Base-by-base conservation (phyloP, 2,113 vertebrate genomes). In the Chascanopsetta lugubris region DNA sequence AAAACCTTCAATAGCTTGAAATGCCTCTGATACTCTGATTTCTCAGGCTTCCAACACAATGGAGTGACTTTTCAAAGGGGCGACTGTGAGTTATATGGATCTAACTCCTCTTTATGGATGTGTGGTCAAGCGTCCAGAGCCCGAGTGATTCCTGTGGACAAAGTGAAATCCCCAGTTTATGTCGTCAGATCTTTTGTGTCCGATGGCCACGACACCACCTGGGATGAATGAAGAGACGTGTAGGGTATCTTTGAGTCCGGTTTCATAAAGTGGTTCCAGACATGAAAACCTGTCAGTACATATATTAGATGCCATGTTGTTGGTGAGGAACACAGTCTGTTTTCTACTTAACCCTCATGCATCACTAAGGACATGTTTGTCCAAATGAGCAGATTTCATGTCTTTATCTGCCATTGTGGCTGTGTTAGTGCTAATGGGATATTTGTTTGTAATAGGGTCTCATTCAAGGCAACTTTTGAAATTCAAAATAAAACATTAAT, bases 111-210 rank as follows among this genome's bases (percentile, higher is more conserved):
- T 86, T 85, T 90, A 79, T 84, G 51, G 69, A 77, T 86, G 84
- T 87, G 80, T 88, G 79, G 79, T 84, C 86, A 89, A 87, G 83
- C 77, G 8, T 83, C 84, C 70, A 84, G 43, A 60, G 73, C 69
- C 77, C 62, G 40, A 82, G 81, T 80, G 66, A 74, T 84, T 82
- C 68, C 69, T 60, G 59, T 5, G 65, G 73, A 82, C 66, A 67
- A 82, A 53, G 69, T 58, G 69, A 79, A 90, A 85, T 83, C 70
- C 82, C 69, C 43, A 48, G 75, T 70, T 73, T 40, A 58, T 77
- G 63, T 81, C 42, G 59, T 84, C 61, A 63, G 80, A 73, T 84
- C 71, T 80, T 88, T 85, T 83, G 58, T 80, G 54, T 67, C 67
- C 22, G 69, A 59, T 22, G 45, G 61, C 57, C 70, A 68, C 59